These are phyloP conservation scores for Falco berigora DNA, from an alignment of 2,797 vertebrate species.

Conservation along the genomic window DNA sequence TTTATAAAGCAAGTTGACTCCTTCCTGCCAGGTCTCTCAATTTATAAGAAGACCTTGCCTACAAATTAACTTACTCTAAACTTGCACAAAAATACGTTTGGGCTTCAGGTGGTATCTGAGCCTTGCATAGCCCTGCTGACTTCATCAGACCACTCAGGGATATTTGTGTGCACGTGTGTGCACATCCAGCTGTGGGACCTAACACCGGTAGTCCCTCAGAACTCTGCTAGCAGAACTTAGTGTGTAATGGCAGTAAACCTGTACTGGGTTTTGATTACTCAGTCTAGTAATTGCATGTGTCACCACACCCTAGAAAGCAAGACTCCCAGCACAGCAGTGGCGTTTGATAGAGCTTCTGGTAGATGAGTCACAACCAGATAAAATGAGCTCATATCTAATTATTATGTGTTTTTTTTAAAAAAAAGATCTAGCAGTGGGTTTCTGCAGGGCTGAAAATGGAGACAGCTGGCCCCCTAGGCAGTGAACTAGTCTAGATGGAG, in stretches of 20 bases:
- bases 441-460: neutral
- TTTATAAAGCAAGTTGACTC: neutral
- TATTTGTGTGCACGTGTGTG: neutral
- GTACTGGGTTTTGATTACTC: neutral
- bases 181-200: neutral
- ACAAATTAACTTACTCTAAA: neutral
- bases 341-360: neutral
- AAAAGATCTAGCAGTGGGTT: neutral
- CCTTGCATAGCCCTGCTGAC: neutral
- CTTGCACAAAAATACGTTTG: neutral
- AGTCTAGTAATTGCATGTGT: neutral
- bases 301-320: neutral
- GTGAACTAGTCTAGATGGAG: neutral
- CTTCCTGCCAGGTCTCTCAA: neutral
- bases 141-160: rapidly evolving
- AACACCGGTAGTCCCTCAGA: neutral
- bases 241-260: neutral
- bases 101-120: neutral
- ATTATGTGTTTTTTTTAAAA: neutral
- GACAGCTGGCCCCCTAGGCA: neutral
- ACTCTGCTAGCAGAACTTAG: neutral
- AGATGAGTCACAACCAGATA: neutral
- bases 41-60: neutral
- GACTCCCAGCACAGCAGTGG: neutral
- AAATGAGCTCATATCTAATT: neutral